Conservation (phyloP, 2,113 vertebrate species). For the Actinemys pallida region DNA sequence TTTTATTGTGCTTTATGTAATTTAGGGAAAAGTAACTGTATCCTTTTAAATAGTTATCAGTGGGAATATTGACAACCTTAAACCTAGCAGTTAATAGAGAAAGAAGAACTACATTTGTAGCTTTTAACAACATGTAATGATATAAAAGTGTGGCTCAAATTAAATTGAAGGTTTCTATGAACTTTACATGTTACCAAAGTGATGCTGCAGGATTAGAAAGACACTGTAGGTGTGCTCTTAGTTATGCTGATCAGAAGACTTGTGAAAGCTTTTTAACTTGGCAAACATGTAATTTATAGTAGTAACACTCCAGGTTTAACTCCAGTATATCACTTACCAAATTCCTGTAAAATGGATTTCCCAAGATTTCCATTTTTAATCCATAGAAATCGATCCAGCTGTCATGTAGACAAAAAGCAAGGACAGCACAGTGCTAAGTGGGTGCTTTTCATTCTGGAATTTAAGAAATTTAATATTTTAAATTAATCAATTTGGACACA, state of each 20-base stretch:
- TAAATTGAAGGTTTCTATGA: neutral
- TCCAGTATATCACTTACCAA: conserved; percentile 28
- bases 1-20: neutral
- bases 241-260: neutral
- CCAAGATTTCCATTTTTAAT: conserved; percentile 57
- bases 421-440: neutral
- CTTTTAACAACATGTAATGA: neutral
- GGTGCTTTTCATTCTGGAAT: conserved; percentile 25
- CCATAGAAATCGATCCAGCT: conserved; percentile 28
- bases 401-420: neutral
- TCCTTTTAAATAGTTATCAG: neutral
- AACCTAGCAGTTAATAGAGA: neutral
- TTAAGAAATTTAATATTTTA: neutral
- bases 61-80: neutral
- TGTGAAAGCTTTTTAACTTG: neutral
- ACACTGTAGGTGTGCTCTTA: neutral
- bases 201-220: neutral
- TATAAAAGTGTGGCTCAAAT: too few species aligned
- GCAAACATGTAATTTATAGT: neutral
- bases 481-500: neutral
- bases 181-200: neutral
- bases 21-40: neutral
- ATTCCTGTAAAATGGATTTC: conserved; percentile 70
- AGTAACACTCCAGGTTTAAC: neutral
- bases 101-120: neutral